Evolutionary conservation across 2,113 vertebrate genomes (phyloP).

Genomic region (Procavia capensis): DNA sequence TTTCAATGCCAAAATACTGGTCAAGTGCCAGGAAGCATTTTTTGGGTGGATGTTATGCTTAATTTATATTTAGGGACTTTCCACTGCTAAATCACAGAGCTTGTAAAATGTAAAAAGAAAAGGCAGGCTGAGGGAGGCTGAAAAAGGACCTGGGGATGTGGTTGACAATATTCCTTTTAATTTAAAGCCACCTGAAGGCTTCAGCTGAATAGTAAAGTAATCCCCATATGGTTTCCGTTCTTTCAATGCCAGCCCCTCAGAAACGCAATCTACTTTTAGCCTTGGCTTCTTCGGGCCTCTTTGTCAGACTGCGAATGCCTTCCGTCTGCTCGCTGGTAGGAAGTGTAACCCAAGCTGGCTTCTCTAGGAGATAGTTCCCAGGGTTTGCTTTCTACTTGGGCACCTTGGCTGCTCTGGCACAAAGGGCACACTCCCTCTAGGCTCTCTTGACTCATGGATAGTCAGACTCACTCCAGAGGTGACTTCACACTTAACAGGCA

Average conservation of each 20-base stretch:
- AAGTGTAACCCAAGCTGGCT: constrained; percentile 75
- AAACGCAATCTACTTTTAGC: constrained; percentile 79
- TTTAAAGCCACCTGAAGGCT: constrained; percentile 85
- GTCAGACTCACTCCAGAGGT: not conserved
- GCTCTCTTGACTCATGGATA: not conserved
- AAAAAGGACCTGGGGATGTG: constrained; percentile 47
- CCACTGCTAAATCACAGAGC: constrained; percentile 69
- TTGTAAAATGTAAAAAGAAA: constrained; percentile 65
- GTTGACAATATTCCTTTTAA: constrained; percentile 80
- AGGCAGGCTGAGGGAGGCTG: not conserved
- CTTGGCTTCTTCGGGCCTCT: constrained; percentile 82
- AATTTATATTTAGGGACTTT: constrained; percentile 79
- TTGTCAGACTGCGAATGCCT: constrained; percentile 82
- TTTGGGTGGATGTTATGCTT: constrained; percentile 62
- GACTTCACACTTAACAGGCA: not conserved
- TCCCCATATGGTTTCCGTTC: constrained; percentile 78
- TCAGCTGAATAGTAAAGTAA: constrained; percentile 77
- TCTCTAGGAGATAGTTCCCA: constrained; percentile 73
- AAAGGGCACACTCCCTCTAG: not conserved
- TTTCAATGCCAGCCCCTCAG: constrained; percentile 72
- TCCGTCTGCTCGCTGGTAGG: constrained; percentile 81
- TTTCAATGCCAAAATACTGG: constrained; percentile 64
- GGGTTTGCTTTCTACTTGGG: not conserved
- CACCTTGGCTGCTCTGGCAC: not conserved
- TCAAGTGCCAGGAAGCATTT: constrained; percentile 57